These are phyloP conservation scores for Mimachlamys varia DNA, from an alignment of 2,888 invertebrate species.

Conservation along the genomic window DNA sequence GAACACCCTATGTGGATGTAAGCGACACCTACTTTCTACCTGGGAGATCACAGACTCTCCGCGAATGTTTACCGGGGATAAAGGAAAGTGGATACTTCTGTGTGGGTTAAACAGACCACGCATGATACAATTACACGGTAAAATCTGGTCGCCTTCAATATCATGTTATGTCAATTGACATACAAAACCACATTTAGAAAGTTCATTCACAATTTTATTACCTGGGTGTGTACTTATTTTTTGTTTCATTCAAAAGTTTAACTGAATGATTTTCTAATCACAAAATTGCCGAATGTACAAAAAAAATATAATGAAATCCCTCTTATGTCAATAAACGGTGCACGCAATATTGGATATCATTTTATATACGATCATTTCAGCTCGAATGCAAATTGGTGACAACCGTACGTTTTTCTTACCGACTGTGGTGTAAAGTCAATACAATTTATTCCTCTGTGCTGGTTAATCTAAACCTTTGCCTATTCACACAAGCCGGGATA, in stretches of 20 bases:
- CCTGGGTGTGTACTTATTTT: constrained; percentile 5
- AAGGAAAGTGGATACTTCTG: constrained; percentile 23
- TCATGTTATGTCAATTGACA: constrained; percentile 19
- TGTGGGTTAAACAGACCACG: constrained; percentile 4
- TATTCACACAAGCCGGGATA: not conserved
- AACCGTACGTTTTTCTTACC: not conserved
- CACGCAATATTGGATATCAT: constrained; percentile 28
- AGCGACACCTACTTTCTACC: constrained; percentile 19
- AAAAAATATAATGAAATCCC: not conserved
- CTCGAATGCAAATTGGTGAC: not conserved
- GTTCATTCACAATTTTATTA: constrained; percentile 15
- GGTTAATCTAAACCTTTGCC: not conserved
- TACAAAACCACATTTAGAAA: not conserved
- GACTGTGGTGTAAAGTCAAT: constrained; percentile 6
- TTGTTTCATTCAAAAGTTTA: constrained; percentile 26
- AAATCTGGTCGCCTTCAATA: not conserved
- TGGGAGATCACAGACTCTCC: constrained; percentile 5
- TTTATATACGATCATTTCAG: not conserved
- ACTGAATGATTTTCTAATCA: not conserved
- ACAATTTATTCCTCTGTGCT: constrained; percentile 18
- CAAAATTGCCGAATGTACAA: constrained; percentile 15
- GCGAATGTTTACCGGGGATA: not conserved
- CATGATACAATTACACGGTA: not conserved
- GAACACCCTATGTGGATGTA: not conserved
- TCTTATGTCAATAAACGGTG: constrained; percentile 12